Evolutionary conservation across 2,797 vertebrate species (phyloP).

Genomic region (Coranthus polyacanthus): DNA sequence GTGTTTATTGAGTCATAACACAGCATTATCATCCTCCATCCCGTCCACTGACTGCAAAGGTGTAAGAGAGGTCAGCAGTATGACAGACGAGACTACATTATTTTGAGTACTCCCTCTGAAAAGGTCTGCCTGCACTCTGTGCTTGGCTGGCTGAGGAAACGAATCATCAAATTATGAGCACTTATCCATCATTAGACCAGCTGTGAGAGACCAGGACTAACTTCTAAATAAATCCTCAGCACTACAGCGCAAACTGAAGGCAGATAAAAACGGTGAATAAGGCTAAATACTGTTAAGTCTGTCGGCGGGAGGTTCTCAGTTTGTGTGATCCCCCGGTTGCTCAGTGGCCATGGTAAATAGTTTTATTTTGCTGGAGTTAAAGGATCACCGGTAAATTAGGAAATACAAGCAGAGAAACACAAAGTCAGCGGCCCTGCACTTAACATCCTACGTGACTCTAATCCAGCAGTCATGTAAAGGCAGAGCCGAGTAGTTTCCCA

Average conservation of each 20-base stretch:
- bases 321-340: conserved; percentile 4
- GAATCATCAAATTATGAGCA: conserved; percentile 35
- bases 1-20: too few species aligned
- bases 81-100: not conserved
- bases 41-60: not conserved
- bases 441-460: conserved; percentile 5
- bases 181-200: conserved; percentile 43
- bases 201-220: conserved; percentile 11
- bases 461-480: conserved; percentile 12
- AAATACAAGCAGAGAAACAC: conserved; percentile 5
- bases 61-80: not conserved
- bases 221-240: conserved; percentile 28
- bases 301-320: conserved; percentile 8
- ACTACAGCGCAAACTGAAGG: not conserved
- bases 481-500: conserved; percentile 11
- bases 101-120: conserved; percentile 10
- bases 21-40: not conserved
- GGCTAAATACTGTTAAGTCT: not conserved
- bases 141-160: conserved; percentile 12
- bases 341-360: not conserved
- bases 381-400: conserved; percentile 21
- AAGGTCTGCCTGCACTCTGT: conserved; percentile 14
- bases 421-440: conserved; percentile 11
- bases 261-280: conserved; percentile 8
- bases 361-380: conserved; percentile 6